phyloP scores from a whole-genome alignment of 2,113 vertebrate species.

The Andinoacara biseriatus region DNA sequence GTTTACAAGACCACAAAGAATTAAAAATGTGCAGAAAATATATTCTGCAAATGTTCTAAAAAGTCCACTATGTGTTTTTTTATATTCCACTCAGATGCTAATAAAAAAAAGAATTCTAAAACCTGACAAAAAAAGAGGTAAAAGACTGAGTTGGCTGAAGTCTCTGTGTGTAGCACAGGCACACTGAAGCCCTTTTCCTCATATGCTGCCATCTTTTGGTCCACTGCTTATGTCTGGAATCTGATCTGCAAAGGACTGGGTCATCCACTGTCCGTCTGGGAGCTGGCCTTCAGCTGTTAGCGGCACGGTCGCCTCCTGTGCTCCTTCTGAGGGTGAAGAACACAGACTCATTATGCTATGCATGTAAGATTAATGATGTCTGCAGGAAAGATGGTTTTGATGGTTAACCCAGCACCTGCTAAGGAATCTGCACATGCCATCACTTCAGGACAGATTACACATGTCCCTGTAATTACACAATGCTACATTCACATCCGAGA shows the following conservation, averaged over 20 bases:
- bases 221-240: constrained; percentile 80
- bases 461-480: not conserved
- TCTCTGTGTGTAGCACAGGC: constrained; percentile 7
- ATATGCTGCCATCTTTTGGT: constrained; percentile 26
- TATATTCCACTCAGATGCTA: constrained; percentile 54
- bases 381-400: not conserved
- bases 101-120: constrained; percentile 53
- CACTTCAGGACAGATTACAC: not conserved
- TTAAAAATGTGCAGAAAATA: constrained; percentile 52
- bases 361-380: not conserved
- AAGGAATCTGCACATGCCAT: not conserved
- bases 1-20: constrained; percentile 46
- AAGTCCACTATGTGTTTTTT: constrained; percentile 49
- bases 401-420: not conserved
- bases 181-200: constrained; percentile 11
- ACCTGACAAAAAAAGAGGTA: constrained; percentile 27
- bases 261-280: constrained; percentile 90
- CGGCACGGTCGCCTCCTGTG: constrained; percentile 64
- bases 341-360: not conserved
- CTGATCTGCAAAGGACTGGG: constrained; percentile 86
- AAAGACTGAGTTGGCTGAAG: constrained; percentile 12
- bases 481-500: not conserved
- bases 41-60: constrained; percentile 59
- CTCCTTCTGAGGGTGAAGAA: constrained; percentile 51
- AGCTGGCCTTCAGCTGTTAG: constrained; percentile 66